Evolutionary conservation across 2,888 invertebrate species (phyloP).

Genomic region (Listrodromus nycthemerus): DNA sequence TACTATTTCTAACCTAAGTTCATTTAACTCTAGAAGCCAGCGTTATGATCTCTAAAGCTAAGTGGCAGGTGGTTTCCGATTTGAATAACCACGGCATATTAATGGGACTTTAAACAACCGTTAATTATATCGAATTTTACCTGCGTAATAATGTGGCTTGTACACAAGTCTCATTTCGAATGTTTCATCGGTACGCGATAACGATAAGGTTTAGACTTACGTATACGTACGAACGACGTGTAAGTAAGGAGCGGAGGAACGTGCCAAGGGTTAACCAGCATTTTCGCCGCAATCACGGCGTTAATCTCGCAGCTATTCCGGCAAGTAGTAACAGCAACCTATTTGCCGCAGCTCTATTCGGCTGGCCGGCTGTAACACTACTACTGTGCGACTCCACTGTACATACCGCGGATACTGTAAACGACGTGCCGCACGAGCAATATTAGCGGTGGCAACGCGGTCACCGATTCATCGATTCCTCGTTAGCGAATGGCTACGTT

Average conservation of each 20-base stretch:
- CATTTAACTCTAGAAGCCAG: too few relatives aligned
- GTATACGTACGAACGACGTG: slow-evolving; percentile 37
- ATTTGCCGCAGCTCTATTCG: slow-evolving; percentile 32
- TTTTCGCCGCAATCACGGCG: slow-evolving; percentile 64
- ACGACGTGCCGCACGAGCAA: slow-evolving; percentile 46
- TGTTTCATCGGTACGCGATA: slow-evolving; percentile 37
- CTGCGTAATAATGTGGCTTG: neutral
- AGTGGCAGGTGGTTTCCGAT: too few relatives aligned
- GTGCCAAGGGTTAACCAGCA: slow-evolving; percentile 63
- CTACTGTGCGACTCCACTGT: slow-evolving; percentile 34
- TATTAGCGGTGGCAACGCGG: slow-evolving; percentile 57
- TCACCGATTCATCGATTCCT: slow-evolving; percentile 66
- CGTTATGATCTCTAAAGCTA: too few relatives aligned
- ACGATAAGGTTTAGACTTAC: slow-evolving; percentile 51
- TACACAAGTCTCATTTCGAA: slow-evolving; percentile 34
- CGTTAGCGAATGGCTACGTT: slow-evolving; percentile 58
- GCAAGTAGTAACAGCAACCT: slow-evolving; percentile 54
- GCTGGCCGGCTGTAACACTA: neutral
- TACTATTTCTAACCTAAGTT: too few relatives aligned
- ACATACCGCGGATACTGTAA: slow-evolving; percentile 18
- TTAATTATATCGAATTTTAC: neutral
- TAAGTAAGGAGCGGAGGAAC: slow-evolving; percentile 58
- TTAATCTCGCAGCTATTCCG: slow-evolving; percentile 63
- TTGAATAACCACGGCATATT: too few relatives aligned
- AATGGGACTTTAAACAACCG: too few relatives aligned